phyloP scores from a whole-genome alignment of 2,888 invertebrate genomes.

The Cremastinae sp. region DNA sequence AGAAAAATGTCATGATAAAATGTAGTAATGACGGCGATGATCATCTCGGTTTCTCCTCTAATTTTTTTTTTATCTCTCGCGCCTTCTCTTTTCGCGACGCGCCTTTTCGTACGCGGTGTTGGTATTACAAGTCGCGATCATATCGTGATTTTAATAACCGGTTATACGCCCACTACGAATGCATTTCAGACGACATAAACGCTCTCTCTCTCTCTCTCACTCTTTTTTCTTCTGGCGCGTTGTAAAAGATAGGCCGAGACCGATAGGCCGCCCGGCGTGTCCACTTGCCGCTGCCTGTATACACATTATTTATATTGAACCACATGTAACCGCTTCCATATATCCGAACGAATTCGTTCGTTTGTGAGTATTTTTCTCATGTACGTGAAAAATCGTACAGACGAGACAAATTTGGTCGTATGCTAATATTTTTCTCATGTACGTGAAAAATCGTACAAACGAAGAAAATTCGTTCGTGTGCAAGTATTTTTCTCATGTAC shows the following conservation, averaged over 20 bases:
- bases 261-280: slow-evolving; percentile 66
- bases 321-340: no score
- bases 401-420: no score
- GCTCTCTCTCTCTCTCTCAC: no score
- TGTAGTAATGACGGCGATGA: slow-evolving; percentile 45
- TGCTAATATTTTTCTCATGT: no score
- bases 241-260: slow-evolving; percentile 66
- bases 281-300: slow-evolving; percentile 56
- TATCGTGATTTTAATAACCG: slow-evolving; percentile 70
- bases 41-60: slow-evolving; percentile 41
- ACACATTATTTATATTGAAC: slow-evolving; percentile 54
- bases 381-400: no score
- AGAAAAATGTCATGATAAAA: slow-evolving; percentile 35
- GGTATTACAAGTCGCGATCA: slow-evolving; percentile 60
- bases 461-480: no score
- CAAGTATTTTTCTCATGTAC: no score
- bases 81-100: slow-evolving; percentile 49
- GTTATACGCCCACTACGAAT: slow-evolving; percentile 70
- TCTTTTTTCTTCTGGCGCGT: slow-evolving; percentile 57
- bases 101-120: slow-evolving; percentile 36
- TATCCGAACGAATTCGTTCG: no score
- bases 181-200: slow-evolving; percentile 72
- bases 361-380: no score
- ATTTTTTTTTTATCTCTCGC: slow-evolving; percentile 26
- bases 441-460: no score